A percentile compares a stretch with the other conserved stretches of the same genome.
These are phyloP conservation scores for Zoanthus solanderi DNA, from an alignment of 92 coral and sea anemone genomes.

Conservation along the genomic window DNA sequence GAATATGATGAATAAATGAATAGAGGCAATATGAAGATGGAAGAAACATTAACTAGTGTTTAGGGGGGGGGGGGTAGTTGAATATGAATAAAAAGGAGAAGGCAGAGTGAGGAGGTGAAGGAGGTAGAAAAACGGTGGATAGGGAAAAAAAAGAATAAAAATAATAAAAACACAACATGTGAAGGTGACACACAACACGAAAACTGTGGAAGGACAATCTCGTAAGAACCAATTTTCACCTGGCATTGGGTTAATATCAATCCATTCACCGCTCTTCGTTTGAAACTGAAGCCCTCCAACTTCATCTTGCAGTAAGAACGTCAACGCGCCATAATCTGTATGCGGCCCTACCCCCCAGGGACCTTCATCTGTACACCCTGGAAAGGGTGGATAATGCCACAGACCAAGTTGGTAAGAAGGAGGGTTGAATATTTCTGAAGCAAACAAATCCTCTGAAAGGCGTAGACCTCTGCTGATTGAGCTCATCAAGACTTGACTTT, in stretches of 20 bases:
- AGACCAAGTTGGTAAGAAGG: conserved; percentile 75
- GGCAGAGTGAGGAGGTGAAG: too few species aligned
- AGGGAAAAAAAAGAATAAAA: too few species aligned
- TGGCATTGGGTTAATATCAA: conserved; percentile 72
- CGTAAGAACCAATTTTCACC: conserved; percentile 38
- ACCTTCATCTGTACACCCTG: conserved; percentile 56
- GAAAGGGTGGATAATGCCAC: conserved; percentile 85
- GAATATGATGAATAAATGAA: too few species aligned
- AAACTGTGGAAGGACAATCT: too few species aligned
- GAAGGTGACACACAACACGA: too few species aligned
- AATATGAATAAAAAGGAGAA: too few species aligned
- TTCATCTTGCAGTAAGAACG: conserved; percentile 81
- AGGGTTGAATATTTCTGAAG: conserved; percentile 52
- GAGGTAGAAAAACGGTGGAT: too few species aligned
- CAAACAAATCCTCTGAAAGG: conserved; percentile 39
- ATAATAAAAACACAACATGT: too few species aligned
- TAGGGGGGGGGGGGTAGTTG: too few species aligned
- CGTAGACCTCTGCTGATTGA: conserved; percentile 60
- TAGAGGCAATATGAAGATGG: too few species aligned
- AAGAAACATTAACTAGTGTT: too few species aligned
- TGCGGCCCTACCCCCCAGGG: conserved; percentile 89
- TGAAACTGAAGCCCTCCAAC: conserved; percentile 86
- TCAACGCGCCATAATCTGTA: conserved; percentile 85
- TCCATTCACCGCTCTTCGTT: conserved; percentile 73
- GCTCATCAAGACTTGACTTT: conserved; percentile 46